Percentiles rank a stretch among this genome's conserved stretches.
Evolutionary conservation across 2,888 invertebrate species (phyloP).

Genomic region (Orchestes rusci): DNA sequence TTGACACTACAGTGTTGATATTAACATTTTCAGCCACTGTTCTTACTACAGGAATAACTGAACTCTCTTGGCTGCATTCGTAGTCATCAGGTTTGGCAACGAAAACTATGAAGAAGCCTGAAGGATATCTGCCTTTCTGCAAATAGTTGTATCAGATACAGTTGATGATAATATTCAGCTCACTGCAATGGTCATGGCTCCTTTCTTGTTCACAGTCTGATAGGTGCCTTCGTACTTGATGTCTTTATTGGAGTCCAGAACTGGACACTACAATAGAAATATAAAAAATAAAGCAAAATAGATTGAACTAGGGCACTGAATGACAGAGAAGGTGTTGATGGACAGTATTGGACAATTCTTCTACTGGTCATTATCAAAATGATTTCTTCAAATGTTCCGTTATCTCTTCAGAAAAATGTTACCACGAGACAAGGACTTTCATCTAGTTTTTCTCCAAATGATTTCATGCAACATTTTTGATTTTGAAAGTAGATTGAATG

Average conservation of each 20-base stretch:
- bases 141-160: constrained; percentile 25
- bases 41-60: constrained; percentile 36
- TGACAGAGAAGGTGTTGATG: too few relatives aligned
- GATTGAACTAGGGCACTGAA: too few relatives aligned
- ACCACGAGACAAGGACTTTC: too few relatives aligned
- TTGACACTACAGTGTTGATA: constrained; percentile 17
- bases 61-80: constrained; percentile 45
- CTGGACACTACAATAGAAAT: constrained; percentile 63
- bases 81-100: constrained; percentile 63
- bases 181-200: constrained; percentile 70
- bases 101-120: constrained; percentile 73
- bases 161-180: constrained; percentile 34
- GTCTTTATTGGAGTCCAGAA: constrained; percentile 71
- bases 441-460: too few relatives aligned
- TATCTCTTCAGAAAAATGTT: too few relatives aligned
- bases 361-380: too few relatives aligned
- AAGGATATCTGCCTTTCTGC: constrained; percentile 58
- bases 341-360: too few relatives aligned
- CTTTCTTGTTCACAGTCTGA: constrained; percentile 69
- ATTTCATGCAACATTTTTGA: too few relatives aligned
- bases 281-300: too few relatives aligned
- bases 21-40: background rate
- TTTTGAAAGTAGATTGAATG: too few relatives aligned
- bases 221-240: constrained; percentile 67
- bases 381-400: too few relatives aligned